Evolutionary conservation across 2,113 vertebrate genomes (phyloP).

Genomic region (Periophthalmodon schlosseri): DNA sequence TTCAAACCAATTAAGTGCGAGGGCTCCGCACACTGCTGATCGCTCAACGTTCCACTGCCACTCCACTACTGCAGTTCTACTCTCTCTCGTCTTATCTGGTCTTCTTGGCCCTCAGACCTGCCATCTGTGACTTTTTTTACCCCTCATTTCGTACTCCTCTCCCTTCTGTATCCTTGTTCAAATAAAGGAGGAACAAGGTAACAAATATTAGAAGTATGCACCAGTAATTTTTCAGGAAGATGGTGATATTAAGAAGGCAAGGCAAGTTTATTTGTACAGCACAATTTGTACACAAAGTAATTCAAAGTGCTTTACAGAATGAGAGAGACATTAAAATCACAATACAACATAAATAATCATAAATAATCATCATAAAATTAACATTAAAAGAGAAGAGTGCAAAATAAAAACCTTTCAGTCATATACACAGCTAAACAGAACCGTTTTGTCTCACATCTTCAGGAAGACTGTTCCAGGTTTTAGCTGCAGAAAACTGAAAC

Average conservation of each 20-base stretch:
- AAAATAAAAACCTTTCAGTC: no score
- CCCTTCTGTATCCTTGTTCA: background rate
- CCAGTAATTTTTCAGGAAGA: background rate
- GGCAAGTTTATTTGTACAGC: no score
- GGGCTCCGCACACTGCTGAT: slow-evolving; percentile 17
- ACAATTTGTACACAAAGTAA: no score
- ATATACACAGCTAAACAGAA: no score
- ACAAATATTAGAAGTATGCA: background rate
- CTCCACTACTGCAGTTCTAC: slow-evolving; percentile 36
- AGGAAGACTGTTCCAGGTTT: no score
- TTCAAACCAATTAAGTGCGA: slow-evolving; percentile 50
- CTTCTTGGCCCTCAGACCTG: slow-evolving; percentile 25
- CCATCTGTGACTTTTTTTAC: slow-evolving; percentile 26
- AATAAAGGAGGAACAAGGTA: background rate
- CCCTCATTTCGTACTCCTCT: background rate
- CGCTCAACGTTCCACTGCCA: slow-evolving; percentile 16
- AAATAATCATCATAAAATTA: no score
- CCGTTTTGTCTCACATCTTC: no score
- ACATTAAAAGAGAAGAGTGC: no score
- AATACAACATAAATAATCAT: no score
- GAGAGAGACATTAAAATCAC: no score
- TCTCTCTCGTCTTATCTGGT: slow-evolving; percentile 16
- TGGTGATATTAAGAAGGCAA: background rate
- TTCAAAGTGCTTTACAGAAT: no score
- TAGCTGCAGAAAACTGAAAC: no score